Conservation (phyloP, 2,113 vertebrate species). For the Anthoscopus minutus region DNA sequence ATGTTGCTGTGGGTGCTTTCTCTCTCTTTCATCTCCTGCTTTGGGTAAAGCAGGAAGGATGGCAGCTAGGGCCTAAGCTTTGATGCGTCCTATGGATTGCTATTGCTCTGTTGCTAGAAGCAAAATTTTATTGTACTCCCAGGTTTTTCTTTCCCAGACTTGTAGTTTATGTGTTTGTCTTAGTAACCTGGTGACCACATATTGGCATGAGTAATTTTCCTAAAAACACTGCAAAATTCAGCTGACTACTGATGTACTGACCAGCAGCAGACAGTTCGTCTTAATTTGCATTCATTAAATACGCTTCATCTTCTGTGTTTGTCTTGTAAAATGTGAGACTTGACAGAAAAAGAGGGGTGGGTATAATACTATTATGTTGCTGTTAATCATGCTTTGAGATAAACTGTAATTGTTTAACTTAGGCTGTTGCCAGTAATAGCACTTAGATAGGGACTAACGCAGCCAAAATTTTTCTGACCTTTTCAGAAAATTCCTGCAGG, state of each 20-base stretch:
- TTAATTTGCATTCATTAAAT: neutral
- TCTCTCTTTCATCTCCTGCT: neutral
- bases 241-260: neutral
- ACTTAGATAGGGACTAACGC: neutral
- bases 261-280: neutral
- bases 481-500: conserved; percentile 16
- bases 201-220: neutral
- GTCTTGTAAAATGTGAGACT: neutral
- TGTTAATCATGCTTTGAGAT: neutral
- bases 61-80: neutral
- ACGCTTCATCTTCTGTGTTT: neutral
- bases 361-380: neutral
- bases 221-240: accelerated
- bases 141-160: neutral
- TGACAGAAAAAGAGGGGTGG: neutral
- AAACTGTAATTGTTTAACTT: neutral
- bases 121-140: neutral
- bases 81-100: neutral
- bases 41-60: neutral
- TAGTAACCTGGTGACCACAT: neutral
- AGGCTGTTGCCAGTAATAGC: neutral
- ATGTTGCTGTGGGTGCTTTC: neutral
- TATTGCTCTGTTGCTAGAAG: neutral
- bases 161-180: neutral
- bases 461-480: neutral